Conservation (phyloP, 2,113 vertebrate species). For the Salvelinus namaycush region DNA sequence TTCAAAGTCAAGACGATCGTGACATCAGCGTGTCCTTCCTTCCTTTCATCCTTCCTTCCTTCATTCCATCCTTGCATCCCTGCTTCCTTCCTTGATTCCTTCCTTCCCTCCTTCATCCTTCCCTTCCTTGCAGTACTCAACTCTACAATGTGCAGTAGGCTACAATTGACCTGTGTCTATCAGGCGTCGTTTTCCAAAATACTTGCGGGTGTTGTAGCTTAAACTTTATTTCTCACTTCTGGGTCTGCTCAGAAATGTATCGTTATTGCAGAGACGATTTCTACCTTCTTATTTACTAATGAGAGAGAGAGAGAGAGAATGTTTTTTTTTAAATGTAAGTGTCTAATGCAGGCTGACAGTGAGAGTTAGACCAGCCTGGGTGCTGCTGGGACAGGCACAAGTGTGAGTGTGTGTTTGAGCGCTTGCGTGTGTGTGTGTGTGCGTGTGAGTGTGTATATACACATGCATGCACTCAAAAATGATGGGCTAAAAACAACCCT, state of each 20-base stretch:
- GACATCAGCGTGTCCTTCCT: background rate
- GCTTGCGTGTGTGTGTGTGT: constrained; percentile 11
- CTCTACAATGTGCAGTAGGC: background rate
- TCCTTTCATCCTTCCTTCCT: background rate
- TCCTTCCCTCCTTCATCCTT: background rate
- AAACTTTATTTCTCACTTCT: constrained; percentile 22
- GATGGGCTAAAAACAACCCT: no score
- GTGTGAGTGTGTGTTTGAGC: background rate
- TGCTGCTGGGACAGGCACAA: no score
- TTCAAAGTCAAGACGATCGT: no score
- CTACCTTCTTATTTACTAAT: constrained; percentile 46
- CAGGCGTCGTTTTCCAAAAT: background rate
- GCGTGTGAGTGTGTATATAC: no score
- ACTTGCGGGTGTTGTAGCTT: background rate
- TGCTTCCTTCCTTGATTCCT: background rate
- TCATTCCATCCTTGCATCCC: background rate
- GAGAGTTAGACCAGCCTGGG: background rate
- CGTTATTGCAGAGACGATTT: constrained; percentile 27
- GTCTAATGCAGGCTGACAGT: background rate
- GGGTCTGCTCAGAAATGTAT: constrained; percentile 39
- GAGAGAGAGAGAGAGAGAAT: background rate
- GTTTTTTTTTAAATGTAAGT: constrained; percentile 4
- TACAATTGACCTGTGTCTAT: background rate
- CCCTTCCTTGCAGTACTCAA: background rate
- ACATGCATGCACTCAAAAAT: no score